Percentiles rank a stretch among this genome's conserved stretches.
These are phyloP conservation scores for Capitulum mitella DNA, from an alignment of 2,888 invertebrate genomes.

Conservation along the genomic window DNA sequence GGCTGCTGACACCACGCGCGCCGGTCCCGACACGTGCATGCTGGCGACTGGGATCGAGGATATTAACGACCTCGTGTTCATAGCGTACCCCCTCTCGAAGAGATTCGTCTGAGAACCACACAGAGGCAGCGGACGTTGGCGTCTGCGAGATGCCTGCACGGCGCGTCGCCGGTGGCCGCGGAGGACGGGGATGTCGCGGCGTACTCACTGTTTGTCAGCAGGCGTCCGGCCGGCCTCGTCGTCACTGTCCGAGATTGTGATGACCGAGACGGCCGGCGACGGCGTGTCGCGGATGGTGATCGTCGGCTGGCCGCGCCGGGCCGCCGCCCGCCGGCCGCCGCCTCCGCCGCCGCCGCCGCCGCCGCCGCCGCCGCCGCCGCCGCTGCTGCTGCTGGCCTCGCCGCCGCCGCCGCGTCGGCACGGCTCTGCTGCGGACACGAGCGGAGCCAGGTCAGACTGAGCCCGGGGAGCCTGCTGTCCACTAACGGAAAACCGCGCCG, in stretches of 20 bases:
- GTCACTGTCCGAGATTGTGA: conserved; percentile 91
- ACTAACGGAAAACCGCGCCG: no score
- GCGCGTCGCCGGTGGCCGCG: no score
- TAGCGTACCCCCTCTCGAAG: no score
- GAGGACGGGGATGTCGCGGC: no score
- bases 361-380: conserved; percentile 39
- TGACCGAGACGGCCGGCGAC: conserved; percentile 87
- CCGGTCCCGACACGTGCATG: no score
- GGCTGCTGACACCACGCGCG: no score
- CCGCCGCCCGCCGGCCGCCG: conserved; percentile 18
- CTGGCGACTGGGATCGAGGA: no score
- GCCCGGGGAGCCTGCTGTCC: no score
- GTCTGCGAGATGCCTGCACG: no score
- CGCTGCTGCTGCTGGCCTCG: conserved; percentile 35
- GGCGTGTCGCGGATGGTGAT: conserved; percentile 94
- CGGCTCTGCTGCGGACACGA: conserved; percentile 25
- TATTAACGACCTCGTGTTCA: no score
- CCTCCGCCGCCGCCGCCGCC: conserved; percentile 35
- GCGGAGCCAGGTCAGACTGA: conserved; percentile 31
- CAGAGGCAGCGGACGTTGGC: no score
- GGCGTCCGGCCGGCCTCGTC: conserved; percentile 59
- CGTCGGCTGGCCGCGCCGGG: conserved; percentile 59
- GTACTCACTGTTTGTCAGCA: conserved; percentile 25
- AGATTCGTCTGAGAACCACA: no score
- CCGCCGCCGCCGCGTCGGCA: conserved; percentile 26